A percentile compares a stretch with the other conserved stretches of the same genome.
Evolutionary conservation across 2,113 vertebrate species (phyloP).

Genomic region (Myotis yumanensis): DNA sequence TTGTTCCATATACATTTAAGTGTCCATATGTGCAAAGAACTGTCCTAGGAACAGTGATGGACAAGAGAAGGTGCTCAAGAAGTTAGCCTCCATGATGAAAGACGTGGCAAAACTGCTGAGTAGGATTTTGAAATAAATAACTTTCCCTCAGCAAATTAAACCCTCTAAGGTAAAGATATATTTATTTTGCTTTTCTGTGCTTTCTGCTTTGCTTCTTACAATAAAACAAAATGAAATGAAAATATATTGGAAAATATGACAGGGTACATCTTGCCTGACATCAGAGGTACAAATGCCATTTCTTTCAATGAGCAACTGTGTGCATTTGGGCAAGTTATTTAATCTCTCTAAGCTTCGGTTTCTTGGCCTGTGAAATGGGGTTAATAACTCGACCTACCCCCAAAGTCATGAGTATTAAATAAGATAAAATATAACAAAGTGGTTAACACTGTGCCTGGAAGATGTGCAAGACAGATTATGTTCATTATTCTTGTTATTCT

Average conservation of each 20-base stretch:
- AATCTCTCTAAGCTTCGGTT: neutral
- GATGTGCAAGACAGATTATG: neutral
- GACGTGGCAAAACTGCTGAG: neutral
- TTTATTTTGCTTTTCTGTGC: neutral
- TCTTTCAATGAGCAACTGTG: neutral
- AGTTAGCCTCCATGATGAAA: neutral
- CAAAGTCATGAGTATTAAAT: neutral
- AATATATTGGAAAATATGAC: neutral
- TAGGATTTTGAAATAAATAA: neutral
- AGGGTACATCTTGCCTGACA: neutral
- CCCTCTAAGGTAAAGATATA: neutral
- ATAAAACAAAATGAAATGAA: conserved; percentile 30
- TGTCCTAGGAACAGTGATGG: neutral
- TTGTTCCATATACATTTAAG: neutral
- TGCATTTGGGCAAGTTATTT: neutral
- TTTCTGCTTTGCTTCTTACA: neutral
- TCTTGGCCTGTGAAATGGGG: neutral
- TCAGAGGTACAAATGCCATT: neutral
- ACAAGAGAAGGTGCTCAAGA: neutral
- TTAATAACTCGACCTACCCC: neutral
- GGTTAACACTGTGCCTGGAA: neutral
- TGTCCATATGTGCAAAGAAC: neutral
- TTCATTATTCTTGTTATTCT: neutral
- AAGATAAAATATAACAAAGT: conserved; percentile 1
- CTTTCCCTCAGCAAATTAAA: neutral